phyloP scores from a whole-genome alignment of 1,140 invertebrate genomes.

The Aphis craccivora region DNA sequence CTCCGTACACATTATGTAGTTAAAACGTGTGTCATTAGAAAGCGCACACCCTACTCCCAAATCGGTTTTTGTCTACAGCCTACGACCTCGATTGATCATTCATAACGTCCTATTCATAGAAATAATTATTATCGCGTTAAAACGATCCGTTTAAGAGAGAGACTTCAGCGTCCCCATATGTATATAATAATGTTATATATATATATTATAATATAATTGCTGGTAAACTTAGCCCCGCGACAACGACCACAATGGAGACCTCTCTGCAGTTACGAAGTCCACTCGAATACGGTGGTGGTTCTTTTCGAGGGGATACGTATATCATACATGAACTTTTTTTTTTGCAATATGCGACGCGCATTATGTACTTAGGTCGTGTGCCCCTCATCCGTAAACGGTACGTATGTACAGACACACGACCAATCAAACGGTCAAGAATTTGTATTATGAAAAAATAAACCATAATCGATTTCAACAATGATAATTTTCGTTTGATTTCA shows the following conservation, averaged over 20 bases:
- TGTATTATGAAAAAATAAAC: not conserved
- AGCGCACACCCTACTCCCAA: not conserved
- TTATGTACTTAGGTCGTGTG: not conserved
- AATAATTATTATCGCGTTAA: conserved; percentile 55
- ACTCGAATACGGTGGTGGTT: conserved; percentile 39
- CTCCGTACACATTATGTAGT: conserved; percentile 14
- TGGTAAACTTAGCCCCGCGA: conserved; percentile 31
- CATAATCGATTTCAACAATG: not conserved
- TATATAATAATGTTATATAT: conserved; percentile 7
- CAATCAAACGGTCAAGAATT: conserved; percentile 27
- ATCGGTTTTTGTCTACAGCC: conserved; percentile 5
- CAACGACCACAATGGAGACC: conserved; percentile 36
- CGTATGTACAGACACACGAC: no score
- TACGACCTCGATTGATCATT: conserved; percentile 36
- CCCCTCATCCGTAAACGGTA: not conserved
- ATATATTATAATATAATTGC: conserved; percentile 29
- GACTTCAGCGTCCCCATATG: conserved; percentile 32
- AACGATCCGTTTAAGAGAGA: conserved; percentile 52
- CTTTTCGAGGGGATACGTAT: conserved; percentile 19
- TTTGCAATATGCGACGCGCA: not conserved
- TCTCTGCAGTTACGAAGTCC: conserved; percentile 31
- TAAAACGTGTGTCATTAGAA: conserved; percentile 37
- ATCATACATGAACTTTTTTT: not conserved
- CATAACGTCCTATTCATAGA: conserved; percentile 41
- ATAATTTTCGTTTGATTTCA: not conserved